phyloP scores from a whole-genome alignment of 2,113 vertebrate species.

The Steatornis caripensis region DNA sequence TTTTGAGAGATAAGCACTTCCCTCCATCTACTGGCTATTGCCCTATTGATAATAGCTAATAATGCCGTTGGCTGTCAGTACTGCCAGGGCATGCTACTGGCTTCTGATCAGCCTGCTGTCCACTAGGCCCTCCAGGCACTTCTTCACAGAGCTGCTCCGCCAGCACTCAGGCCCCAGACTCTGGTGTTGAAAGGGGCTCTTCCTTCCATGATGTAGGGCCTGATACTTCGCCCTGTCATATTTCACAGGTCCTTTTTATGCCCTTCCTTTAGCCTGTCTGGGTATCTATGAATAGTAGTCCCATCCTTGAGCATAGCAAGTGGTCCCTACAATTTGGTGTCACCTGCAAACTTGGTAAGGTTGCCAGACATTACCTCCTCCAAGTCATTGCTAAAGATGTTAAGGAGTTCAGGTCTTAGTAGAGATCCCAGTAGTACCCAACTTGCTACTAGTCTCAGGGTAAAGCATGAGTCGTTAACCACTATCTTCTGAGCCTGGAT shows the following conservation, averaged over 20 bases:
- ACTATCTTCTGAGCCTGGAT: background rate
- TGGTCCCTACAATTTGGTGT: background rate
- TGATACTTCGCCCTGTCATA: background rate
- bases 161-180: background rate
- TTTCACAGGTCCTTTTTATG: background rate
- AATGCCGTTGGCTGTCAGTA: too few relatives aligned
- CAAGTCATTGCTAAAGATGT: background rate
- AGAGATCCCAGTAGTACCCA: background rate
- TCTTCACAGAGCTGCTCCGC: background rate
- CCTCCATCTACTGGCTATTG: background rate
- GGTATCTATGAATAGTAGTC: background rate
- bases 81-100: background rate
- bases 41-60: accelerated
- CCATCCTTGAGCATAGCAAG: accelerated
- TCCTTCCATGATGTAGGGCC: background rate
- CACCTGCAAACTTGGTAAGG: background rate
- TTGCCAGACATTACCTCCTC: background rate
- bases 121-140: background rate
- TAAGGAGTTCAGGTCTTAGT: background rate
- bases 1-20: background rate
- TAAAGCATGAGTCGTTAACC: background rate
- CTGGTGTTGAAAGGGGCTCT: background rate
- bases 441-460: background rate
- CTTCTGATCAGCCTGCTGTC: background rate
- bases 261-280: background rate